Evolutionary conservation across 1,140 invertebrate species (phyloP), one percentile per base, ranked within the genome.

Genomic region (Drosophila setifemur): DNA sequence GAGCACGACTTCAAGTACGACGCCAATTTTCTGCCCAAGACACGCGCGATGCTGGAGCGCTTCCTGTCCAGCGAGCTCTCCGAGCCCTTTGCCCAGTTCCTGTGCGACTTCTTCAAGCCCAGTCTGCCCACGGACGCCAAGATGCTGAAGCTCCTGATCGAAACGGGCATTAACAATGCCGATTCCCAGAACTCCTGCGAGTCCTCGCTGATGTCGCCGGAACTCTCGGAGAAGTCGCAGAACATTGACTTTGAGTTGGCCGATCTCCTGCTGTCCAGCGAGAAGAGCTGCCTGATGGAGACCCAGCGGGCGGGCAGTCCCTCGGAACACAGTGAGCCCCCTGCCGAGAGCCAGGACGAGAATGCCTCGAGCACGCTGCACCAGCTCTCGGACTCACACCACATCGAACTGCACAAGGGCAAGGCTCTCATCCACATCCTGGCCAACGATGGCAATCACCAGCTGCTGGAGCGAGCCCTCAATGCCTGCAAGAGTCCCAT

Each of bases 361-460:
- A 90, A 90, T 40, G 86, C 78, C 1, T 87, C 81, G 0, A 90
- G 77, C 31, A 83, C 88, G 1, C 12, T 90, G 19, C 88, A 89
- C 47, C 89, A 90, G 39, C 71, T 90, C 0, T 90, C 89, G 9
- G 89, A 90, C 12, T 89, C 82, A 2, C 89, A 90, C 58, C 89
- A 92, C 25, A 91, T 93, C 75, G 93, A 92, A 68, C 94, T 94
- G 37, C 89, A 90, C 49, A 90, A 90, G 75, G 94, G 94, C 57
- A 93, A 94, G 71, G 95, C 95, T 1, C 89, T 95, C 26, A 91
- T 96, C 25, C 95, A 96, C 87, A 94, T 94, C 42, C 91, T 95
- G n/a, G 93, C 94, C 39, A 94, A 95, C 44, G 95, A 96, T 88
- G 95, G 95, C 16, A 94, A 95, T 77, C 92, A 93, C 33, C 92